Conservation (phyloP, 2,113 vertebrate genomes). For the Empidonax alnorum region DNA sequence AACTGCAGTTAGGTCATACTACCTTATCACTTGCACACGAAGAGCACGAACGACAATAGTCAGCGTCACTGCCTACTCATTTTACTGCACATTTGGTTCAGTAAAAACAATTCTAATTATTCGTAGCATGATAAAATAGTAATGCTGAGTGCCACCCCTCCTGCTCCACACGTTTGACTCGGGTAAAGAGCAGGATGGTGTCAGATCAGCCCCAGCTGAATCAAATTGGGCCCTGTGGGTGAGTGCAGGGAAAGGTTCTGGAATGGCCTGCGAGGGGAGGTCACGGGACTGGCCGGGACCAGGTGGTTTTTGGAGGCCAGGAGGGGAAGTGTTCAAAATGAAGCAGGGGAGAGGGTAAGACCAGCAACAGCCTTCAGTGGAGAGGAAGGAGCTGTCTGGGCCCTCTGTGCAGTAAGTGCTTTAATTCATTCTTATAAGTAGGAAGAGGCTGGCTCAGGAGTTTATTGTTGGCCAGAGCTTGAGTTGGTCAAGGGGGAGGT, state of each 20-base stretch:
- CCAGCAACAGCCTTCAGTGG: accelerated
- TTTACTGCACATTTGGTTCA: neutral
- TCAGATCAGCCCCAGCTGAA: neutral
- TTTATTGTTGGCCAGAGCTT: neutral
- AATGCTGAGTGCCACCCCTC: neutral
- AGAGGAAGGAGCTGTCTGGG: neutral
- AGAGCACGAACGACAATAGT: neutral
- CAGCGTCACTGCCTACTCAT: neutral
- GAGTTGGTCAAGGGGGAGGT: neutral
- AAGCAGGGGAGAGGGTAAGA: neutral
- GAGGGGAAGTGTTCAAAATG: neutral
- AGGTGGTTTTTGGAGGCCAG: neutral
- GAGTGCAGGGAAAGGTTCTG: neutral
- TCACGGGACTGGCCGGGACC: accelerated
- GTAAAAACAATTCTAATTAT: conserved; percentile 7
- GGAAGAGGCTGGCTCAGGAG: neutral
- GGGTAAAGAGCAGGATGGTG: neutral
- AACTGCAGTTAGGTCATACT: neutral
- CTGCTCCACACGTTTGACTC: neutral
- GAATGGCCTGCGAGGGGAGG: neutral
- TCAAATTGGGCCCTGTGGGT: neutral
- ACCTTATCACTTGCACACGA: neutral
- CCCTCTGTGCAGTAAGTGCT: neutral
- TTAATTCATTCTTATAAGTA: accelerated
- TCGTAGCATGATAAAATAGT: neutral